Evolutionary conservation across 2,888 invertebrate genomes (phyloP).

Genomic region (Protophormia terraenovae): DNA sequence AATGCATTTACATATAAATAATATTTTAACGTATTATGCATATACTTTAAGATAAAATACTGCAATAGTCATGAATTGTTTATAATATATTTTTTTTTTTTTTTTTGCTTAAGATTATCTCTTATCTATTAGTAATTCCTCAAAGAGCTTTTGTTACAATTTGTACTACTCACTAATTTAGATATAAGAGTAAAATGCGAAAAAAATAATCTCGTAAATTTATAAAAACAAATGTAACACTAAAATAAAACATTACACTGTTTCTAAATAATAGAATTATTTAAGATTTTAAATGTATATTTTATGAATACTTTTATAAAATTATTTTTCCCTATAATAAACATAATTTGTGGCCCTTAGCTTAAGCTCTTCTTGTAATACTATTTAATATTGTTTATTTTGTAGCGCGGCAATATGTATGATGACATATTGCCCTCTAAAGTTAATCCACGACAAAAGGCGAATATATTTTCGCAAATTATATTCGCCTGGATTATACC

Average conservation of each 20-base stretch:
- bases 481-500: constrained; percentile 80
- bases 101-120: background rate
- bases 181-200: background rate
- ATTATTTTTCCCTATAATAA: no score
- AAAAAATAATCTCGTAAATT: background rate
- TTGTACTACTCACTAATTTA: background rate
- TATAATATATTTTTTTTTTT: background rate
- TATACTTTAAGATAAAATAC: background rate
- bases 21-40: no score
- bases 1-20: no score
- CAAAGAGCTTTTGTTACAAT: background rate
- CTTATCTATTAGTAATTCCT: background rate
- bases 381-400: background rate
- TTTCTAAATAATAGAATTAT: no score
- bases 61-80: background rate
- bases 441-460: constrained; percentile 78
- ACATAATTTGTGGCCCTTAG: no score
- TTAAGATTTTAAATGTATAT: no score
- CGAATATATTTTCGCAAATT: constrained; percentile 78
- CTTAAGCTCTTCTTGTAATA: no score
- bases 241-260: background rate
- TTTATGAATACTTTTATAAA: no score
- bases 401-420: constrained; percentile 75
- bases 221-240: background rate
- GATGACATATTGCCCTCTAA: constrained; percentile 77